phyloP scores from a whole-genome alignment of 2,888 invertebrate species.

The Plemyria rubiginata region DNA sequence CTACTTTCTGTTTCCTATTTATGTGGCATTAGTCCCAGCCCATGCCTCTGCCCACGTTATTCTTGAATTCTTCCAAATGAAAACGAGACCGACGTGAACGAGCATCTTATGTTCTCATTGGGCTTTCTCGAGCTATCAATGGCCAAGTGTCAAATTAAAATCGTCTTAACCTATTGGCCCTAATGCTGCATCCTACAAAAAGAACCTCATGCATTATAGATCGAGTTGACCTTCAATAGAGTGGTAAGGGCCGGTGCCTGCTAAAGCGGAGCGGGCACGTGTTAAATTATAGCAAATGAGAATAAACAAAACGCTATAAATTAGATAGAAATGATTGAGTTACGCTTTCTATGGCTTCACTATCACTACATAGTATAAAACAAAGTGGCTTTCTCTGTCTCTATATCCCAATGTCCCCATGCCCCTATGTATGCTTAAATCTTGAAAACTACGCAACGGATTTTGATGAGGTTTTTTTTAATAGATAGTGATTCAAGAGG shows the following conservation, averaged over 20 bases:
- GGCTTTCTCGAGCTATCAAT: slow-evolving; percentile 31
- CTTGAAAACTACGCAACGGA: no score
- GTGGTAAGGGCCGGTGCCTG: slow-evolving; percentile 6
- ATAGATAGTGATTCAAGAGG: no score
- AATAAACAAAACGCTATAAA: neutral
- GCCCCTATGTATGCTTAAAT: no score
- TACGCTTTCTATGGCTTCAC: no score
- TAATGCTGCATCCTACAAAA: slow-evolving; percentile 44
- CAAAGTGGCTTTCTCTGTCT: no score
- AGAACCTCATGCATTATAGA: slow-evolving; percentile 39
- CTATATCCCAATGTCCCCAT: no score
- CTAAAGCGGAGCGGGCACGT: slow-evolving; percentile 1
- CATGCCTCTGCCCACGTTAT: neutral
- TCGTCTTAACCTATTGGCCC: slow-evolving; percentile 34
- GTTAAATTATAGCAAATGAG: neutral
- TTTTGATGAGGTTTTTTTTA: no score
- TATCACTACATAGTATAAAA: no score
- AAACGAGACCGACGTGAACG: slow-evolving; percentile 9
- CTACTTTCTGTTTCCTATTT: no score
- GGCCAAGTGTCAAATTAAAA: slow-evolving; percentile 28
- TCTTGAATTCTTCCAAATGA: neutral
- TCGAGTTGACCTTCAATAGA: slow-evolving; percentile 28
- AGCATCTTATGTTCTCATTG: slow-evolving; percentile 16
- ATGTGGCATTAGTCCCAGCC: neutral
- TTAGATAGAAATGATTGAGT: no score